A percentile compares a stretch with the other conserved stretches of the same genome.
Evolutionary conservation across 2,797 vertebrate species (phyloP).

Genomic region (Dendrocincla fuliginosa): DNA sequence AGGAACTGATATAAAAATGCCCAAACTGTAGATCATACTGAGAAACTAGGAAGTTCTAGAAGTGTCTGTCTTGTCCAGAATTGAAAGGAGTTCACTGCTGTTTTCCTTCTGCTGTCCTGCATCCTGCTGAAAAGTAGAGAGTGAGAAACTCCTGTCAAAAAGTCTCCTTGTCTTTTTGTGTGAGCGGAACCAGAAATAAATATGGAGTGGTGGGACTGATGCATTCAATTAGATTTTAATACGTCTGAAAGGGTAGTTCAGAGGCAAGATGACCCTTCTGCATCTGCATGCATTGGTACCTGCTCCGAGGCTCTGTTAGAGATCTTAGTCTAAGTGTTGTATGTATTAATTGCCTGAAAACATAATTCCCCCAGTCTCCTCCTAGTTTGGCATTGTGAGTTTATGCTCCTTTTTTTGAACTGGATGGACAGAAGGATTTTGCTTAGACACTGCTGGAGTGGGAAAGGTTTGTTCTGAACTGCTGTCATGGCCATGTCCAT

Average conservation of each 20-base stretch:
- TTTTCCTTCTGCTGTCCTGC: neutral
- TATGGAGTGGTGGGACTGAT: neutral
- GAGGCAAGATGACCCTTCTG: neutral
- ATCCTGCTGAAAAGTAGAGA: neutral
- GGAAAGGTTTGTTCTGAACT: neutral
- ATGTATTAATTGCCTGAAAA: neutral
- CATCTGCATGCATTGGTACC: neutral
- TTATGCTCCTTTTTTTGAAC: neutral
- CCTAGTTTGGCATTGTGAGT: neutral
- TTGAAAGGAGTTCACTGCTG: neutral
- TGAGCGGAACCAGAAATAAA: neutral
- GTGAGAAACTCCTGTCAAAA: neutral
- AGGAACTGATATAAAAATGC: neutral
- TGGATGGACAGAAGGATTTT: neutral
- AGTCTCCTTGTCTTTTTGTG: neutral
- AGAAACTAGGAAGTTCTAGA: neutral
- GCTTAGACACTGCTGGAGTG: neutral
- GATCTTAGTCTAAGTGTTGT: neutral
- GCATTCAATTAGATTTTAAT: neutral
- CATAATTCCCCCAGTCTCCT: neutral
- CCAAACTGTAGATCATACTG: neutral
- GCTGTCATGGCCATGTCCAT: neutral
- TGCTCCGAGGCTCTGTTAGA: neutral
- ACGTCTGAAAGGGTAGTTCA: neutral
- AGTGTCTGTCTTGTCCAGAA: neutral